phyloP scores from a whole-genome alignment of 2,113 vertebrate genomes.

The Prinia subflava region DNA sequence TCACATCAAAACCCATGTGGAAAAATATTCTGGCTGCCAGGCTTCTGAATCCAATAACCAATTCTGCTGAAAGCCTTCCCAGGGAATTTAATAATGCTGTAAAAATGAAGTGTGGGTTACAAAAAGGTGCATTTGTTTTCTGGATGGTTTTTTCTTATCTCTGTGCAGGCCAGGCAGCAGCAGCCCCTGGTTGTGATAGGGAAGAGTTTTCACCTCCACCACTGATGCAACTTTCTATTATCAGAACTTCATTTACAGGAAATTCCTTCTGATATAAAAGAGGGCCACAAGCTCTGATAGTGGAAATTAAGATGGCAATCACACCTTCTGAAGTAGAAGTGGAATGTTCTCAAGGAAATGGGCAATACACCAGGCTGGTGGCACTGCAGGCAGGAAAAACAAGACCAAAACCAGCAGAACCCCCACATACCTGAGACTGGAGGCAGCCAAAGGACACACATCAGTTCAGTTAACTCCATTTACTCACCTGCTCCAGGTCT shows the following conservation, averaged over 20 bases:
- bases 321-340: not conserved
- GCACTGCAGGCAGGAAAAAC: not conserved
- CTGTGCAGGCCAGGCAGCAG: not conserved
- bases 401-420: not conserved
- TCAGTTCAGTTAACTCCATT: not conserved
- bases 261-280: not conserved
- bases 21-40: conserved; percentile 2
- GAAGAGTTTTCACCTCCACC: not conserved
- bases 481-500: not conserved
- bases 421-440: not conserved
- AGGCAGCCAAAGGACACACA: not conserved
- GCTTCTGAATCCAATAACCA: conserved; percentile 38
- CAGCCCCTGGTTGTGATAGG: rapidly evolving
- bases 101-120: conserved; percentile 37
- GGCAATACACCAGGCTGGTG: not conserved
- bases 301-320: not conserved
- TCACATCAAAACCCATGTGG: conserved; percentile 9
- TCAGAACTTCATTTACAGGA: not conserved
- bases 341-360: not conserved
- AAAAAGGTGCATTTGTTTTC: conserved; percentile 29
- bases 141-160: not conserved
- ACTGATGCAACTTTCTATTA: not conserved
- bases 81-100: not conserved
- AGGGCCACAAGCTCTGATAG: not conserved
- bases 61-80: conserved; percentile 26